Base-by-base conservation (phyloP, 2,797 vertebrate species). In the Phalloptychus januarius region DNA sequence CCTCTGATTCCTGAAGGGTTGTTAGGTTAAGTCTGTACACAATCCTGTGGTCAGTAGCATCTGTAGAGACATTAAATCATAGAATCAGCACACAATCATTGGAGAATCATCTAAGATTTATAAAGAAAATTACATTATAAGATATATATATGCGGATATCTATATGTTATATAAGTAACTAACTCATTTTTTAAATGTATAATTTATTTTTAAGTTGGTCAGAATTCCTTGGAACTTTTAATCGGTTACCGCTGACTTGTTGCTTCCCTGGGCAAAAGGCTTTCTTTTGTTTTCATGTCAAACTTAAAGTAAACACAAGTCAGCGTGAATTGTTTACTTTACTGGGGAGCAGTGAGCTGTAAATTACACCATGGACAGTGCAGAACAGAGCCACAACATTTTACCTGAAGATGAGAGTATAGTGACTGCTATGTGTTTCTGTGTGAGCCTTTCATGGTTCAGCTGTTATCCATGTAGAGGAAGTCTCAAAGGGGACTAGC, bases 1-100 rank as follows among this genome's bases (percentile, higher is more conserved):
- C 92, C 94, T 99, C 98, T 0, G 98, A 97, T 71, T 97, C 96
- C 78, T 97, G 97, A 77, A 99, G 94, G 75, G 97, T 96, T 44
- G 97, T 97, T 82, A 99, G 90, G 90, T 99, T 99, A 86, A 99
- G 97, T 75, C 88, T 92, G 89, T 94, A 96, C 80, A 92, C 79
- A 40, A 23, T 83, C 89, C 85, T 87, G 72, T 80, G 78, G 81
- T 86, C 89, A 69, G 87, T 71, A 1, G 85, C 72, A 63, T 80
- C 93, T 95, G 93, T 81, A 82, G 94, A 93, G 79, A 96, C 78
- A 91, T 83, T 79, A 67, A 86, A 81, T 84, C 77, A 83, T 23
- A 75, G 76, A 86, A 56, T 78, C 70, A 83, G 58, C 73, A 52
- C 20, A 52, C 28, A 78, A 73, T 67, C 85, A 89, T 77, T 74